Base-by-base conservation (phyloP, 2,113 vertebrate genomes). In the Aspiorhynchus laticeps region DNA sequence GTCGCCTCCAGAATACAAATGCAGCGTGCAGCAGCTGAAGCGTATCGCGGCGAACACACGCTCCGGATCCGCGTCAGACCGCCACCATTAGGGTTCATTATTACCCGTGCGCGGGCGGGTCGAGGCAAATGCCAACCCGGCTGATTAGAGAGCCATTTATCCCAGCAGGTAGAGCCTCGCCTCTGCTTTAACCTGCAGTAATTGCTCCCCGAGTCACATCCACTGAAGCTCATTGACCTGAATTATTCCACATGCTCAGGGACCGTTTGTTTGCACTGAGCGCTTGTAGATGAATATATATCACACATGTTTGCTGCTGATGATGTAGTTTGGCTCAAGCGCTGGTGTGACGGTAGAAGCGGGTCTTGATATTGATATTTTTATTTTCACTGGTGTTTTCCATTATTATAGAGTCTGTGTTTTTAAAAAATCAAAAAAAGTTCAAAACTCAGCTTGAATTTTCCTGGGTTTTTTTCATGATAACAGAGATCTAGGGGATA, bases 141-240 rank as follows among this genome's bases (percentile, higher is more conserved):
- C 77, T 88, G 88, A 89, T 90, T 88, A 88, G 67, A 85, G 74
- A 88, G 69, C 36, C 80, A 48, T 86, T 90, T 83, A 87, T 90
- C 77, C 80, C 77, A 80, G 61, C 84, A 88, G 84, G 84, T 86
- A 74, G 56, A 85, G 19, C 46, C 14, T 28, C 71, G 19, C 53
- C n/a, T 33, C 85, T 75, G 76, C 41, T 76, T 75, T 86, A 78
- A 88, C 80, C 86, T 85, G n/a, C 82, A 48, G 76, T 87, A 86
- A 91, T 87, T 89, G 78, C 75, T 75, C 80, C 53, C 87, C 38
- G 36, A 21, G 43, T 87, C 46, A 86, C 46, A 28, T 77, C 69
- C 67, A 83, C 53, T 51, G 73, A 36, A 74, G 46, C 81, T 77
- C 86, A 78, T 82, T 88, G 31, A 74, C 51, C 80, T 61, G n/a